phyloP scores from a whole-genome alignment of 2,888 invertebrate species.

The Leucophora obtusa region DNA sequence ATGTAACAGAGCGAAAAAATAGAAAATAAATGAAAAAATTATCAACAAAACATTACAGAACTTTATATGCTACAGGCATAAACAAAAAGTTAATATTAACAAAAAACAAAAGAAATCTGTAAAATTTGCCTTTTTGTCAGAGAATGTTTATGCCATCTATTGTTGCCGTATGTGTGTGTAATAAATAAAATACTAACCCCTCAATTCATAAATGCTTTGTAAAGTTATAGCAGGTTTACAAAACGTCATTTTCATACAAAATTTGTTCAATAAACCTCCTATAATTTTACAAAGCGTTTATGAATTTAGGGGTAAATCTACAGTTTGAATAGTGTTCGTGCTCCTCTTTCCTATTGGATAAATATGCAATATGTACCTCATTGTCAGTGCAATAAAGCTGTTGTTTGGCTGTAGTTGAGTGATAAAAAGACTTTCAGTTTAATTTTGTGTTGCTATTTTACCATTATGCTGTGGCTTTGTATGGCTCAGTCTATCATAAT shows the following conservation, averaged over 20 bases:
- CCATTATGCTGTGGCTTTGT: not conserved
- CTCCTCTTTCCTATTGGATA: no score
- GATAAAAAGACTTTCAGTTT: not conserved
- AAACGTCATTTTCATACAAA: no score
- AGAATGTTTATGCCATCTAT: not conserved
- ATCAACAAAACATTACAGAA: not conserved
- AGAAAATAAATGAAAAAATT: slow-evolving; percentile 1
- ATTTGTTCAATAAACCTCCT: no score
- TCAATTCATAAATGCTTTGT: no score
- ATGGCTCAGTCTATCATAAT: not conserved
- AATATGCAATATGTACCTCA: no score
- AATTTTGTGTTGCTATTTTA: not conserved
- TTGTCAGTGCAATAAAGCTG: no score
- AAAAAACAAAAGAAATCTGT: not conserved
- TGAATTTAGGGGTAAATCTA: no score
- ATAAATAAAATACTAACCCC: no score
- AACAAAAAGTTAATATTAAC: not conserved
- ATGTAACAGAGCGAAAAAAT: not conserved
- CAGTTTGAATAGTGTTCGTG: no score
- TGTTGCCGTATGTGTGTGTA: not conserved
- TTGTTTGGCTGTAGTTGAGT: not conserved
- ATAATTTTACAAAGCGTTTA: no score
- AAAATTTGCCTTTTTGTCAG: not conserved
- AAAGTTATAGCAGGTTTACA: no score
- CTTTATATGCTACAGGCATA: not conserved